Percentiles rank a stretch among this genome's conserved stretches.
phyloP scores from a whole-genome alignment of 2,113 vertebrate genomes.

The Poeciliopsis turrubarensis region DNA sequence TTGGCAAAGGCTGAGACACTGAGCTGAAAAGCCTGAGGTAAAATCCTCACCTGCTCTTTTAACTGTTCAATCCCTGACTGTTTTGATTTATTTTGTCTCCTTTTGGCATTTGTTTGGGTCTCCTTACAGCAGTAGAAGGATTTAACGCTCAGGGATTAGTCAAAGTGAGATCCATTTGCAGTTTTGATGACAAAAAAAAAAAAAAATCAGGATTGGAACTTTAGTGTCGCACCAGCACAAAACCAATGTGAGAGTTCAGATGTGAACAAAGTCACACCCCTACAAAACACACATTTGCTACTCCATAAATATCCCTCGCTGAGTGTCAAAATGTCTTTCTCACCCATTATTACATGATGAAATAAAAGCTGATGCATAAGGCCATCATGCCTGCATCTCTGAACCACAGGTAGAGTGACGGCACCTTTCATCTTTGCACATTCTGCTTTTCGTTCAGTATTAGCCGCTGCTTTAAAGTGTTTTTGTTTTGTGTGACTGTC shows the following conservation, averaged over 20 bases:
- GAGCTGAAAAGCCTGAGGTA: conserved; percentile 57
- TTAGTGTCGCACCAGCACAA: conserved; percentile 17
- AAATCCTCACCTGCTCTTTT: conserved; percentile 62
- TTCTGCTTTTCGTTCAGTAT: conserved; percentile 13
- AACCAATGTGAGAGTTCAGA: not conserved
- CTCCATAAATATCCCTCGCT: conserved; percentile 21
- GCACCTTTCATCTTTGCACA: conserved; percentile 33
- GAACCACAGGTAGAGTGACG: conserved; percentile 22
- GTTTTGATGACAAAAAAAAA: conserved; percentile 5
- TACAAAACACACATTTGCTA: not conserved
- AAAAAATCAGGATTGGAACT: conserved; percentile 34
- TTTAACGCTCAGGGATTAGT: conserved; percentile 59
- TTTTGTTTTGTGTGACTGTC: conserved; percentile 20
- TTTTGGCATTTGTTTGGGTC: conserved; percentile 50
- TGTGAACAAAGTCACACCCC: conserved; percentile 14
- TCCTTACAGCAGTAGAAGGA: conserved; percentile 50
- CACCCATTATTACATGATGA: conserved; percentile 32
- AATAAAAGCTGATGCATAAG: conserved; percentile 42
- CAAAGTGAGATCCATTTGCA: conserved; percentile 45
- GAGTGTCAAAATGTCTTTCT: conserved; percentile 46
- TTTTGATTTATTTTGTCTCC: conserved; percentile 58
- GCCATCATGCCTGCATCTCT: conserved; percentile 32
- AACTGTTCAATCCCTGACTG: conserved; percentile 38
- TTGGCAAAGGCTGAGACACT: conserved; percentile 28
- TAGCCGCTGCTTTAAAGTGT: conserved; percentile 43